Base-by-base conservation (phyloP, 2,797 vertebrate genomes). In the Furcifer pardalis region DNA sequence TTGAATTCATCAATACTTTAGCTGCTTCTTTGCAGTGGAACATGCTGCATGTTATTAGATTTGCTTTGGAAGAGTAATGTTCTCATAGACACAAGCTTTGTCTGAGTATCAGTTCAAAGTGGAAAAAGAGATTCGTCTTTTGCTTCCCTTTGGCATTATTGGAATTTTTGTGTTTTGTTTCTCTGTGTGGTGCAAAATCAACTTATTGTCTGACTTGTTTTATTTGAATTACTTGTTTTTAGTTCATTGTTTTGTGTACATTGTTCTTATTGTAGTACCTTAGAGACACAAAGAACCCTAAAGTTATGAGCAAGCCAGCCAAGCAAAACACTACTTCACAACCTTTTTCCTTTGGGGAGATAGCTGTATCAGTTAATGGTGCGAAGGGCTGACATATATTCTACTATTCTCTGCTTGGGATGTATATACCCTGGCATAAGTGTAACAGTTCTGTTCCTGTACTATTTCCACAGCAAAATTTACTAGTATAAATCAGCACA, bases 201-300 rank as follows among this genome's bases (percentile, higher is more conserved):
- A 25, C 65, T 84, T 25, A 69, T 25, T n/a, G 37, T 79, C 81
- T 35, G n/a, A 23, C 8, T 17, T 85, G 91, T 77, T 44, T 88
- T 9, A 1, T 75, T 75, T 69, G 19, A 71, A 49, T 66, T 19
- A 3, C 72, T 86, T 91, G 32, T 74, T 85, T 74, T 46, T 66
- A 27, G 5, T 56, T 56, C 77, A 66, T 59, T 80, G 77, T 74
- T 75, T 66, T 32, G 10, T 66, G 71, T 32, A 40, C 60, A 42
- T 65, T 44, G 30, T 60, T 46, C n/a, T 79, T 17, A 32, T 17
- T 3, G 46, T 32, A 56, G 46, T 35, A 52, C 69, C 60, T 7
- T 35, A 56, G 60, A 79, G 60, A 75, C 27, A 32, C 37, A 44
- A 84, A 63, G 56, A 66, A 63, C 49, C 42, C 60, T 66, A n/a